Base-by-base conservation (phyloP, 2,797 vertebrate species). In the Numenius phaeopus region DNA sequence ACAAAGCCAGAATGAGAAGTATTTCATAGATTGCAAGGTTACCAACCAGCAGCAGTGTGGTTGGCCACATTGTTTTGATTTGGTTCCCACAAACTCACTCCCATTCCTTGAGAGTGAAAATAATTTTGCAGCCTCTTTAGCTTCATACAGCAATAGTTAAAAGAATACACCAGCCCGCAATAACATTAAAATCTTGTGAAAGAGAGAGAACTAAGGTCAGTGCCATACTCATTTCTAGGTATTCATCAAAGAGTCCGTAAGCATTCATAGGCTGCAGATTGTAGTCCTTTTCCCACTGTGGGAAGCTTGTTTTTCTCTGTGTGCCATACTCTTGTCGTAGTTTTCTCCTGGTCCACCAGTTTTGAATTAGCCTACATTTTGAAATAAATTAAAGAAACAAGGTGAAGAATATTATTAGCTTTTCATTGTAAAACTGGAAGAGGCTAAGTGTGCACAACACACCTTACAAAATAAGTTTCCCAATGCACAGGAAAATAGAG, bases 271-370 rank as follows among this genome's bases (percentile, higher is more conserved):
- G 99, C 62, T 99, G 99, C 32, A 99, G 98, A 91, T 99, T 99
- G 95, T 99, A 99, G 97, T 99, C 99, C 88, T 98, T 98, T 98
- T 99, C 99, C 99, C 99, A 99, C 78, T 99, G 99, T 24, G 99
- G 99, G 97, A 99, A 99, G 88, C 92, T 97, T 83, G 98, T 96
- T 98, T 98, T 99, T 67, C 98, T 98, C 30, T 98, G 98, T 20
- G 98, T 94, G 46, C 99, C 99, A 4, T 98, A 98, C 40, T 99
- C 99, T 65, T 98, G 98, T 32, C 98, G 98, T 65, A 99, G 98
- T 96, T 98, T 98, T 92, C 99, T 98, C 78, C 98, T 98, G 2
- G 99, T 99, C 99, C 99, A 99, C 99, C 99, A 99, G 95, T 99
- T 99, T 97, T 99, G 99, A 96, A 99, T 99, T 89, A 99, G 97